Percentiles rank a stretch among this genome's conserved stretches.
phyloP scores from a whole-genome alignment of 2,797 vertebrate genomes.

The Epinephelus awoara region DNA sequence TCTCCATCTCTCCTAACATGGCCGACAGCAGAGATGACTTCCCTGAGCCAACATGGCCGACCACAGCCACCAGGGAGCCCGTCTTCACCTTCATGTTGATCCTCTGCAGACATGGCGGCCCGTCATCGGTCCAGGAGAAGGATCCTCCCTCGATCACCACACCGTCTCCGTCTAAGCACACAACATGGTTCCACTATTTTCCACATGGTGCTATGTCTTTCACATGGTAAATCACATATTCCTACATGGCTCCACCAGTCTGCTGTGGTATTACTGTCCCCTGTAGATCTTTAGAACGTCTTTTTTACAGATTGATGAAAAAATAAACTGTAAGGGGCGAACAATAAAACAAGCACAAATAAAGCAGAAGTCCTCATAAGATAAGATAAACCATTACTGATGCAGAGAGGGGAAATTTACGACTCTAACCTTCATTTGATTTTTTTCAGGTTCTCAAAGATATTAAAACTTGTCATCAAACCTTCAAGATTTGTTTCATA shows the following conservation, averaged over 20 bases:
- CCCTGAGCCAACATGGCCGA: conserved; percentile 93
- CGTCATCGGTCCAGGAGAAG: conserved; percentile 86
- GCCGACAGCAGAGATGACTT: conserved; percentile 93
- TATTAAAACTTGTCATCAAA: background rate
- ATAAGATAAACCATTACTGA: background rate
- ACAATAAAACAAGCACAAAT: too few relatives aligned
- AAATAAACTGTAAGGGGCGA: too few relatives aligned
- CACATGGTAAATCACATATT: too few relatives aligned
- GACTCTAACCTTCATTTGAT: background rate
- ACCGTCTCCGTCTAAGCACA: conserved; percentile 56
- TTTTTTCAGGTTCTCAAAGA: background rate
- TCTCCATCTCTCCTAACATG: conserved; percentile 93
- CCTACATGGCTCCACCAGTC: background rate
- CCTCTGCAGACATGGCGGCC: conserved; percentile 85
- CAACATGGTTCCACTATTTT: background rate
- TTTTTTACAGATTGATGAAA: too few relatives aligned
- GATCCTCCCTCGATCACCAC: conserved; percentile 83
- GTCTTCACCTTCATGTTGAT: conserved; percentile 84
- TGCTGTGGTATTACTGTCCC: too few relatives aligned
- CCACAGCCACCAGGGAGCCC: conserved; percentile 90
- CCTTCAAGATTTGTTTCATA: background rate
- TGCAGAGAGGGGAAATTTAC: background rate
- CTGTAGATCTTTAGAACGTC: too few relatives aligned
- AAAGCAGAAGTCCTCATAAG: background rate
- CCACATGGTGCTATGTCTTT: too few relatives aligned